phyloP scores from a whole-genome alignment of 2,113 vertebrate species.

The Platycercus adscitus region DNA sequence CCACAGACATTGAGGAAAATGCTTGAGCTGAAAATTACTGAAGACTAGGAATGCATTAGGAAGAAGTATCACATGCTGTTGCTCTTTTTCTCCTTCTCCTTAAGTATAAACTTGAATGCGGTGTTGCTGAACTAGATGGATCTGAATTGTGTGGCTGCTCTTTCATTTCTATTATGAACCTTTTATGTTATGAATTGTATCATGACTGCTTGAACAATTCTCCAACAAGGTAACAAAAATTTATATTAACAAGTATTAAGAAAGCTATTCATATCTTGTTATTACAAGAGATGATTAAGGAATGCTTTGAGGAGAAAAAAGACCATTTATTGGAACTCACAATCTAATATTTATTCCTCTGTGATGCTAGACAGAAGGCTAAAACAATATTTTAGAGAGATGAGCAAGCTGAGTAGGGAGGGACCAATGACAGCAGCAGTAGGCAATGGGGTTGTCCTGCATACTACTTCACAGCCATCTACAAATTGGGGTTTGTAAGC shows the following conservation, averaged over 20 bases:
- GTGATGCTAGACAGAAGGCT: neutral
- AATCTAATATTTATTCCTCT: neutral
- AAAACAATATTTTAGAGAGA: neutral
- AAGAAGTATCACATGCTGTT: neutral
- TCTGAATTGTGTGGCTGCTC: neutral
- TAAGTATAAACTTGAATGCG: neutral
- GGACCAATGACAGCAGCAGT: neutral
- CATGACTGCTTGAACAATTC: neutral
- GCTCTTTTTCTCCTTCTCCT: neutral
- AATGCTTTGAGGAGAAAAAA: neutral
- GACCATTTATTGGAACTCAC: neutral
- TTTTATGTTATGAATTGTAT: neutral
- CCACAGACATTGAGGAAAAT: neutral
- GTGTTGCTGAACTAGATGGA: neutral
- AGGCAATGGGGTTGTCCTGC: neutral
- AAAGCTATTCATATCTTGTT: neutral
- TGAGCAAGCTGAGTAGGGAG: neutral
- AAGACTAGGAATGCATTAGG: neutral
- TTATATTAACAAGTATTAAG: neutral
- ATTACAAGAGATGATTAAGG: neutral
- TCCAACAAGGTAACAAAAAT: neutral
- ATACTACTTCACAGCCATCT: neutral
- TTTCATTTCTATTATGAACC: neutral
- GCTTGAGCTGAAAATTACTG: neutral
- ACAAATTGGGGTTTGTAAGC: neutral